phyloP scores from a whole-genome alignment of 2,888 invertebrate species.

The Phrixothrix hirtus region DNA sequence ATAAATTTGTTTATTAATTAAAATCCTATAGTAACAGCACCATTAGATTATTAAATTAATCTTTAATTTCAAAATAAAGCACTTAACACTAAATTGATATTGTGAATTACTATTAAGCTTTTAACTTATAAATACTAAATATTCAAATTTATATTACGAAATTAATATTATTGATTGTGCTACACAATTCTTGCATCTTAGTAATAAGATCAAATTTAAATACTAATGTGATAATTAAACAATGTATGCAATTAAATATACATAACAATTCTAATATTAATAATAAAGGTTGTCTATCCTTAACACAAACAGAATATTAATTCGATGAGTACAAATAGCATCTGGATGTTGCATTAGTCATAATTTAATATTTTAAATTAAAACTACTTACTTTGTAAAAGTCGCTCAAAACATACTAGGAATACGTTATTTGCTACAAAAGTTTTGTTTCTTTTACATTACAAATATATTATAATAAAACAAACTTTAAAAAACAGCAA shows the following conservation, averaged over 20 bases:
- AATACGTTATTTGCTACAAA: too few relatives aligned
- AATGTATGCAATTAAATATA: neutral
- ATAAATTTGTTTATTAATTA: neutral
- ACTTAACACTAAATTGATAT: conserved; percentile 5
- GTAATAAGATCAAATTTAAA: conserved; percentile 17
- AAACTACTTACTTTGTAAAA: too few relatives aligned
- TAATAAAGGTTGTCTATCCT: too few relatives aligned
- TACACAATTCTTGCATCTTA: conserved; percentile 46
- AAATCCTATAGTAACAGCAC: neutral
- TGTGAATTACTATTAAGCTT: neutral
- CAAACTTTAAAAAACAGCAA: too few relatives aligned
- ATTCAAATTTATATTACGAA: conserved; percentile 13
- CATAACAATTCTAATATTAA: too few relatives aligned
- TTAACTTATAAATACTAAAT: conserved; percentile 14
- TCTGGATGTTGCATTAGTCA: too few relatives aligned
- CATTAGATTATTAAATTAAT: neutral
- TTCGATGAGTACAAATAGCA: too few relatives aligned
- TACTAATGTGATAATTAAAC: conserved; percentile 12
- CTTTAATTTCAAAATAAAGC: neutral
- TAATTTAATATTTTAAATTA: too few relatives aligned
- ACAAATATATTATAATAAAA: too few relatives aligned
- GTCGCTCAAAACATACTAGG: too few relatives aligned
- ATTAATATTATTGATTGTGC: conserved; percentile 43
- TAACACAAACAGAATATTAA: too few relatives aligned
- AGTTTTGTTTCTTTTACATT: too few relatives aligned